Percentiles rank a stretch among this genome's conserved stretches.
phyloP scores from a whole-genome alignment of 1,140 invertebrate species.

The Pseudomyrmex flavicornis region DNA sequence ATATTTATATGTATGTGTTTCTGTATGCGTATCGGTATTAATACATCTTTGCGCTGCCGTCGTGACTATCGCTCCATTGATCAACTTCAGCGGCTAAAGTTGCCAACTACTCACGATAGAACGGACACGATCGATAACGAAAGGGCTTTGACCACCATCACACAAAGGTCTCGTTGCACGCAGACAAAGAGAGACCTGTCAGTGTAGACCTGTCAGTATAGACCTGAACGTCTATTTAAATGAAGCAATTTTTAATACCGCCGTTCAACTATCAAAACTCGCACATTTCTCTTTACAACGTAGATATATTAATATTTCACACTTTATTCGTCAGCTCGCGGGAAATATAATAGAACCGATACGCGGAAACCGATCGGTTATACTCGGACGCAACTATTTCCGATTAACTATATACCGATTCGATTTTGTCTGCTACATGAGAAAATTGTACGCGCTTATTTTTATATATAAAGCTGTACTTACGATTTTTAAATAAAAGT shows the following conservation, averaged over 20 bases:
- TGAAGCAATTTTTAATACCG: conserved; percentile 24
- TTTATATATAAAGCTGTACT: too few species aligned
- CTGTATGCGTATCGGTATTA: conserved; percentile 18
- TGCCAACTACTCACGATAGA: conserved; percentile 53
- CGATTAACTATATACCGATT: too few species aligned
- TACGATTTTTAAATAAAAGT: too few species aligned
- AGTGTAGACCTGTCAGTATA: background rate
- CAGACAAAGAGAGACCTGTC: background rate
- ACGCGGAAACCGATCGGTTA: too few species aligned
- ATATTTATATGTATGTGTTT: background rate
- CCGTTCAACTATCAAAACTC: too few species aligned
- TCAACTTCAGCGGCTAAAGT: conserved; percentile 55
- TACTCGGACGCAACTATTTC: too few species aligned
- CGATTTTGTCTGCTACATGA: too few species aligned
- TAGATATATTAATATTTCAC: too few species aligned
- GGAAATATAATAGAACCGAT: too few species aligned
- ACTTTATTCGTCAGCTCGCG: too few species aligned
- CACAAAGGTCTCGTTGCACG: conserved; percentile 43
- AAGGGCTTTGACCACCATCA: conserved; percentile 55
- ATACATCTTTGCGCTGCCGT: conserved; percentile 22
- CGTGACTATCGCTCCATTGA: conserved; percentile 50
- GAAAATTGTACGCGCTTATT: too few species aligned
- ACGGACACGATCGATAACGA: conserved; percentile 52
- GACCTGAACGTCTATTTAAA: conserved; percentile 41
- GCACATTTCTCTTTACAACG: too few species aligned